Base-by-base conservation (phyloP, 2,113 vertebrate genomes). In the Hippopotamus amphibius region DNA sequence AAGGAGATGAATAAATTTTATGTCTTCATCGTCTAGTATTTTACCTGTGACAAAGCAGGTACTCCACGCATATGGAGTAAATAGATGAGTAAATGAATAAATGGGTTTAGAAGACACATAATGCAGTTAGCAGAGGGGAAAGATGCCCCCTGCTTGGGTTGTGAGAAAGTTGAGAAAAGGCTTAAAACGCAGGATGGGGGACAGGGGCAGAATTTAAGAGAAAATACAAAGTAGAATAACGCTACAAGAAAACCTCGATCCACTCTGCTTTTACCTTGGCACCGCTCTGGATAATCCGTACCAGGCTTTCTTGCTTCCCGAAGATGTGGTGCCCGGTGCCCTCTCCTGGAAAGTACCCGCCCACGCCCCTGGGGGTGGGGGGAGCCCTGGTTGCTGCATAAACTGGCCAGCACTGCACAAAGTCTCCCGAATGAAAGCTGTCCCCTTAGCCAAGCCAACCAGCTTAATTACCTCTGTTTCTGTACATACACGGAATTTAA, bases 91-190 rank as follows among this genome's bases (percentile, higher is more conserved):
- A 92, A 91, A 50, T 68, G 30, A 85, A 83, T 46, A 59, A 33
- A 68, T 82, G 53, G 13, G 37, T 81, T 90, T 76, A 30, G 30
- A 93, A 72, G 33, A 48, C 30, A 57, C 7, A 9, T 28, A 69
- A 43, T 6, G 26, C 59, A n/a, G 3, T 48, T 50, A 85, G 43
- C n/a, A 84, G 16, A 82, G 41, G 28, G 50, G 65, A 85, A 79
- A 53, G 10, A 4, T 10, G 1, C 57, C 7, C 26, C 43, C 50
- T 48, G 21, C 46, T 83, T 83, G 72, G 37, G 28, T 71, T 79
- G 87, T 63, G 68, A 88, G n/a, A 14, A 93, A 92, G 61, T 41
- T 61, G 55, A 71, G n/a, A 57, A 92, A 86, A 72, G 57, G 12
- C 61, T 89, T 97, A 76, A 65, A 83, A 86, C 41, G 6, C 15